phyloP scores from a whole-genome alignment of 2,888 invertebrate genomes.

The Idaea biselata region DNA sequence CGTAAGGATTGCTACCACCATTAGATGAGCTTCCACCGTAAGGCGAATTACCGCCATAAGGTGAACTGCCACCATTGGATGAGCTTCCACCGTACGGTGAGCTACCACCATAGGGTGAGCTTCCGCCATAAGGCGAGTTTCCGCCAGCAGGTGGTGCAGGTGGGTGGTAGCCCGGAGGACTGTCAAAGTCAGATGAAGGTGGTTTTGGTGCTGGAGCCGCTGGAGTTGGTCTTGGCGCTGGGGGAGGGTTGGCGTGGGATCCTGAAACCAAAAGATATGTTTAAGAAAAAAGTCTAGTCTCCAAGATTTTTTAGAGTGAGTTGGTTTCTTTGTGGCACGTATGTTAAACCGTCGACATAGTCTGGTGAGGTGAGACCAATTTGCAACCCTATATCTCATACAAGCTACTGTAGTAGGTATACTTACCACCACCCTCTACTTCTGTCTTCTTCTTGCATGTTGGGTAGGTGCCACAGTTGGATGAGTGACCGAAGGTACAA shows the following conservation, averaged over 20 bases:
- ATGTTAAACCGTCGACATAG: too few relatives aligned
- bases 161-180: constrained; percentile 67
- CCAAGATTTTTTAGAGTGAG: too few relatives aligned
- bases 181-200: constrained; percentile 54
- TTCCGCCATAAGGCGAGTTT: constrained; percentile 27
- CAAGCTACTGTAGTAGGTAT: background rate
- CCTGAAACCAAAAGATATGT: constrained; percentile 41
- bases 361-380: too few relatives aligned
- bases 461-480: constrained; percentile 84
- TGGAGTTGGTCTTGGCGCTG: constrained; percentile 33
- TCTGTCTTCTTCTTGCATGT: constrained; percentile 83
- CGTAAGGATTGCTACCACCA: constrained; percentile 35
- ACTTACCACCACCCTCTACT: constrained; percentile 68
- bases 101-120: constrained; percentile 22
- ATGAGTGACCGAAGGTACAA: constrained; percentile 81
- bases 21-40: constrained; percentile 28
- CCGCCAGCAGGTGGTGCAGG: constrained; percentile 60
- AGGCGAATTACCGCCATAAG: constrained; percentile 28
- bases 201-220: constrained; percentile 51
- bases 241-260: constrained; percentile 62
- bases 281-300: constrained; percentile 2
- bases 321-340: too few relatives aligned
- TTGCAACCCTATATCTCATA: too few relatives aligned
- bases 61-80: constrained; percentile 27
- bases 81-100: constrained; percentile 30